Percentiles rank a stretch among this genome's conserved stretches.
These are phyloP conservation scores for Eupithecia insigniata DNA, from an alignment of 2,888 invertebrate species.

Conservation along the genomic window DNA sequence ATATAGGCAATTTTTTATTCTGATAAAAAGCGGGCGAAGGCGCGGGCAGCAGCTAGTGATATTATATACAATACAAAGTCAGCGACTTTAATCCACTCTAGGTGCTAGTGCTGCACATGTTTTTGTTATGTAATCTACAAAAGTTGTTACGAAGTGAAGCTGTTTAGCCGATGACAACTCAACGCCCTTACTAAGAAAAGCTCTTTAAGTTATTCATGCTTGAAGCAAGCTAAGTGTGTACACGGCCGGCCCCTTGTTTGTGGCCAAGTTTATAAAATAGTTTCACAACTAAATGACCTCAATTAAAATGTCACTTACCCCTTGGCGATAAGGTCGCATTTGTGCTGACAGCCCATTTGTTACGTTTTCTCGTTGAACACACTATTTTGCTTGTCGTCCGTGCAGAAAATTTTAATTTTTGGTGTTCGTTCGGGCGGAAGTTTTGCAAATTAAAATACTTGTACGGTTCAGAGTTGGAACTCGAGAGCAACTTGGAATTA, in stretches of 20 bases:
- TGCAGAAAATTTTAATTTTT: constrained; percentile 36
- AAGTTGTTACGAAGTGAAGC: neutral
- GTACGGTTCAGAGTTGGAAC: constrained; percentile 19
- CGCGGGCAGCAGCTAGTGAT: too few species aligned
- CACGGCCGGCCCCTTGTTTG: constrained; percentile 36
- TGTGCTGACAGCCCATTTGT: constrained; percentile 25
- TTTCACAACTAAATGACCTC: constrained; percentile 23
- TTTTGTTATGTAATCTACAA: neutral
- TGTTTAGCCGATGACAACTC: neutral
- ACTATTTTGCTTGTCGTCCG: constrained; percentile 33
- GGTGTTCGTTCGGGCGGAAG: constrained; percentile 23
- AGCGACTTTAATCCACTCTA: neutral
- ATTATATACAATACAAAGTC: too few species aligned
- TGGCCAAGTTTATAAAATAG: constrained; percentile 14
- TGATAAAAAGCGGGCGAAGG: too few species aligned
- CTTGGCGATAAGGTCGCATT: constrained; percentile 31
- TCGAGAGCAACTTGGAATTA: constrained; percentile 25
- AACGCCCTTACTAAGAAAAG: neutral
- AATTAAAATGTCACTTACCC: constrained; percentile 35
- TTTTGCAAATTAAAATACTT: constrained; percentile 37
- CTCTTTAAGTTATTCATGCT: constrained; percentile 11
- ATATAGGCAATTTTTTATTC: too few species aligned
- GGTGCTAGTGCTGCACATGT: neutral
- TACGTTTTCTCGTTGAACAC: constrained; percentile 18
- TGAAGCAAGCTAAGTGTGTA: constrained; percentile 19